Percentiles rank a stretch among this genome's conserved stretches.
Evolutionary conservation across 92 coral and sea anemone species (phyloP).

Genomic region (Micromussa lordhowensis): DNA sequence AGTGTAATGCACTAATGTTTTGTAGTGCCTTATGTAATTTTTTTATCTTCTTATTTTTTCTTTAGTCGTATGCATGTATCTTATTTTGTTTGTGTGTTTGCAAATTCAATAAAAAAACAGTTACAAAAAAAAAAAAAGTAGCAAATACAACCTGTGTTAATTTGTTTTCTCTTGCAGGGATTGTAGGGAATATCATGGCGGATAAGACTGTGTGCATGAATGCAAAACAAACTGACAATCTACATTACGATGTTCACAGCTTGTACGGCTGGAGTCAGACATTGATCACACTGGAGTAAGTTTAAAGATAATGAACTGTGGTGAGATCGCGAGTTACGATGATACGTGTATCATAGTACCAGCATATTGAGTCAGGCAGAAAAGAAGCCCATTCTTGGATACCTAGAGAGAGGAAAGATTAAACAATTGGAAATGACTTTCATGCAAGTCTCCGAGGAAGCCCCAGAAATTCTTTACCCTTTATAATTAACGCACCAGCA

Average conservation of each 20-base stretch:
- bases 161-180: slow-evolving; percentile 54
- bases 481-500: no score
- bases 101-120: no score
- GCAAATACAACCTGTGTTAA: background rate
- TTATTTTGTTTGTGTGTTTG: no score
- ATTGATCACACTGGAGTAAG: slow-evolving; percentile 76
- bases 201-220: slow-evolving; percentile 97
- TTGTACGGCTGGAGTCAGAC: slow-evolving; percentile 96
- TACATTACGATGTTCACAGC: slow-evolving; percentile 95
- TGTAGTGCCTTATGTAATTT: no score
- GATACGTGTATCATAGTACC: no score
- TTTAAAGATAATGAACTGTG: background rate
- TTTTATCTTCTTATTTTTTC: no score
- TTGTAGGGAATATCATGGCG: slow-evolving; percentile 82
- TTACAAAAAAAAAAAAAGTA: no score
- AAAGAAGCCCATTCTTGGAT: background rate
- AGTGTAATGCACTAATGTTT: no score
- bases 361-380: background rate
- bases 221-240: slow-evolving; percentile 58
- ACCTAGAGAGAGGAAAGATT: background rate
- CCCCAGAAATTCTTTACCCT: no score
- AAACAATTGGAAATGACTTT: no score
- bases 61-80: no score
- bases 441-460: no score
- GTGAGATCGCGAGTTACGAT: background rate